Evolutionary conservation across 2,113 vertebrate species (phyloP).

Genomic region (Archilochus colubris): DNA sequence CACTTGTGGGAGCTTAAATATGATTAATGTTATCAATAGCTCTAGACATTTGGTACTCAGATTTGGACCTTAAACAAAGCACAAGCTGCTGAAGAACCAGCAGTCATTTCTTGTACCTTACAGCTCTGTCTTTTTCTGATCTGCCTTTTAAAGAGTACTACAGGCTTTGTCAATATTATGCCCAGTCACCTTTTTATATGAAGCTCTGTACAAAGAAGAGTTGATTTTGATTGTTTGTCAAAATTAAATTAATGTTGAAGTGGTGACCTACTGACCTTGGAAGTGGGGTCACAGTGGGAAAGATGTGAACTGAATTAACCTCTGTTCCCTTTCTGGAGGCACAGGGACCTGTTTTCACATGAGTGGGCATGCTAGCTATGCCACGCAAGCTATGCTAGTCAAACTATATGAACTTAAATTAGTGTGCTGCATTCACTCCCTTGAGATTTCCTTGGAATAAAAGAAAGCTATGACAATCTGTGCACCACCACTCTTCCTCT

Average conservation of each 20-base stretch:
- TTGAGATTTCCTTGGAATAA: neutral
- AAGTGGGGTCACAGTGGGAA: neutral
- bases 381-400: neutral
- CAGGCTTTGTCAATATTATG: neutral
- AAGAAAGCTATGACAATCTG: neutral
- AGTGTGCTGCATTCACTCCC: neutral
- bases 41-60: neutral
- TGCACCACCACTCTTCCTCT: neutral
- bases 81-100: neutral
- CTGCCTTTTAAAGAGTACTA: neutral
- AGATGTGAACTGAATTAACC: neutral
- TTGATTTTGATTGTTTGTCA: neutral
- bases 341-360: neutral
- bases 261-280: neutral
- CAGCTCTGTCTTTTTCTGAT: neutral
- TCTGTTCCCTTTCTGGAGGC: neutral
- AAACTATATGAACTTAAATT: neutral
- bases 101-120: neutral
- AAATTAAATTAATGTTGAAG: neutral
- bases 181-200: neutral
- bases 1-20: neutral
- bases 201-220: neutral
- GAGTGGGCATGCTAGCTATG: neutral
- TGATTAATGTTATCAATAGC: neutral
- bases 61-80: conserved; percentile 14